phyloP scores from a whole-genome alignment of 2,888 invertebrate genomes.

The Temnothorax ravouxi region DNA sequence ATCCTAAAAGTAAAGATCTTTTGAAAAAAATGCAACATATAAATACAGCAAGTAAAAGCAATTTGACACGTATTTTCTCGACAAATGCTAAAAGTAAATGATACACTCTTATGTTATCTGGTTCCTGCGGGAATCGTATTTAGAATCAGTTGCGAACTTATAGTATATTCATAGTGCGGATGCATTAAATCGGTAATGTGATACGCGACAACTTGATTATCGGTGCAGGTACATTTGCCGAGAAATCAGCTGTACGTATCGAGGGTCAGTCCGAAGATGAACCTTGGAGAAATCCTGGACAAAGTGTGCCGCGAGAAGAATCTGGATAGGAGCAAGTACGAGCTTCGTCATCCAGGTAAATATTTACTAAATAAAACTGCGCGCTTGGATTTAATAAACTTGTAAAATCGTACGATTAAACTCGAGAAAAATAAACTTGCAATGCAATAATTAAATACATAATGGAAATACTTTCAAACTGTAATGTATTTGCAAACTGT shows the following conservation, averaged over 20 bases:
- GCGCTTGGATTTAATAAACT: neutral
- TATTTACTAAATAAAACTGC: constrained; percentile 28
- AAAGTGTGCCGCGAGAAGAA: constrained; percentile 93
- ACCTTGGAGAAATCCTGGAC: constrained; percentile 90
- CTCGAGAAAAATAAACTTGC: neutral
- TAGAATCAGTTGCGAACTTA: neutral
- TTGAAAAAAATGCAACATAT: neutral
- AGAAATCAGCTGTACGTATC: constrained; percentile 93
- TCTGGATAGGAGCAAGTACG: constrained; percentile 91
- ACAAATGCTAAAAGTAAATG: constrained; percentile 3
- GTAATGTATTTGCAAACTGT: neutral
- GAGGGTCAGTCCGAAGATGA: constrained; percentile 91
- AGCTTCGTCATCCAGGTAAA: constrained; percentile 92
- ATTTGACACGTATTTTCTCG: constrained; percentile 18
- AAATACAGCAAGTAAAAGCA: neutral
- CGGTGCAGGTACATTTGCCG: constrained; percentile 90
- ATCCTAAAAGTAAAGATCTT: neutral
- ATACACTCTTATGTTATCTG: neutral
- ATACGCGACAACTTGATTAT: constrained; percentile 42
- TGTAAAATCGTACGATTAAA: neutral
- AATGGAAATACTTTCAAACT: neutral
- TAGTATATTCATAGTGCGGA: neutral
- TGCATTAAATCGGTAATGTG: constrained; percentile 15
- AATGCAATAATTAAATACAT: neutral
- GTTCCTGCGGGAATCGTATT: neutral